These are phyloP conservation scores for Eucera pruinosa DNA, from an alignment of 2,888 invertebrate genomes.

Conservation along the genomic window DNA sequence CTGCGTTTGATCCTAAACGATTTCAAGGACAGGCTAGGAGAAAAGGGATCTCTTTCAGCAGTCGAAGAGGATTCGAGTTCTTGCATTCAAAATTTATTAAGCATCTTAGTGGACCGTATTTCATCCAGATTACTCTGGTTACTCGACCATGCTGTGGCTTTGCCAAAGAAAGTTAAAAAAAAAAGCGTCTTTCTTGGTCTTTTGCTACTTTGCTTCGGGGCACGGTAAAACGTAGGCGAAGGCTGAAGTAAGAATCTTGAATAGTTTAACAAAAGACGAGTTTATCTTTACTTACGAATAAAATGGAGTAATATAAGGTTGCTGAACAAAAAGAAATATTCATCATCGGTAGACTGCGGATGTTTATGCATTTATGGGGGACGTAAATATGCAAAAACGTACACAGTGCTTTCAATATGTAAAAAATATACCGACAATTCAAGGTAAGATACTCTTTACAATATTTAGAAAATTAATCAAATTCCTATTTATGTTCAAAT, in stretches of 20 bases:
- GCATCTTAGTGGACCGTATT: conserved; percentile 42
- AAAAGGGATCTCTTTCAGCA: conserved; percentile 11
- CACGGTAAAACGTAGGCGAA: too few species aligned
- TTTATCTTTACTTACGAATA: neutral
- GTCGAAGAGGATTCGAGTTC: conserved; percentile 7
- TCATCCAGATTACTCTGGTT: conserved; percentile 45
- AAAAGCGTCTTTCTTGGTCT: neutral
- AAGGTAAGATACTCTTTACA: too few species aligned
- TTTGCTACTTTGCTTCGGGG: neutral
- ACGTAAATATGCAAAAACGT: too few species aligned
- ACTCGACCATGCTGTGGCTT: conserved; percentile 40
- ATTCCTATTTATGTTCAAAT: too few species aligned
- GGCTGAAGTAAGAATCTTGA: neutral
- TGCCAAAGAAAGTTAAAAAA: conserved; percentile 33
- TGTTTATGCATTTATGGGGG: too few species aligned
- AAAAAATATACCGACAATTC: too few species aligned
- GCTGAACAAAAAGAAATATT: too few species aligned
- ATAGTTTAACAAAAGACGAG: too few species aligned
- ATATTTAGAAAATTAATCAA: too few species aligned
- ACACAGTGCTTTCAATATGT: too few species aligned
- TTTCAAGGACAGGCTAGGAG: conserved; percentile 12
- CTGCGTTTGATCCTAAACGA: conserved; percentile 3
- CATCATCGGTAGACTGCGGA: too few species aligned
- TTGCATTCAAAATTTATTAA: conserved; percentile 43
- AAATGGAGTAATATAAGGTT: too few species aligned